Base-by-base conservation (phyloP, 1,140 invertebrate species). In the Pachyrhynchus sulphureomaculatus region DNA sequence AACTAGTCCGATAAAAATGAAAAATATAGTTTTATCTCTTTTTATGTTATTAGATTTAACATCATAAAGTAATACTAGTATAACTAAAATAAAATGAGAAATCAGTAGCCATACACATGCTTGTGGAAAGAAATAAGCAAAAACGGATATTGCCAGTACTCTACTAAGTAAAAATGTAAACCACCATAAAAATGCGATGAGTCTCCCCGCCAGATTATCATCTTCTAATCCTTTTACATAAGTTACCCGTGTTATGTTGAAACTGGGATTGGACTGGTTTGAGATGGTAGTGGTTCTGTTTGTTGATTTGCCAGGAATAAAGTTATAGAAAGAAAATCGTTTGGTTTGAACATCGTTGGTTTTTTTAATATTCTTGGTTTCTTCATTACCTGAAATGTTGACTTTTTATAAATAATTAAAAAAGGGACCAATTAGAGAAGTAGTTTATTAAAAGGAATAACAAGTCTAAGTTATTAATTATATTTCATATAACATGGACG, bases 131-230 rank as follows among this genome's bases (percentile, higher is more conserved):
- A 88, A 88, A 60, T 85, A 81, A n/a, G 83, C 85, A 68, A 88
- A 88, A 0, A 83, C 79, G 6, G 83, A 80, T 26, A 89, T 81
- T n/a, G 87, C 80, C 10, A 89, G 76, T 72, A 89, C 77, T 29
- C 88, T 79, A 12, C 84, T 80, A 3, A 84, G 67, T 21, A 90
- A 83, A 66, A 88, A 90, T 15, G 83, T 76, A 39, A 87, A 86
- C 88, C 88, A 90, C 69, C 86, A 88, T 10, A 86, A 73, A 67
- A 86, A 88, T 9, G 86, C 78, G 8, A 89, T 74, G 5, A 85
- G 75, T 58, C 82, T 83, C 8, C 85, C 86, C 0, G 85, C 78
- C 2, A 83, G 78, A 68, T 90, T 87, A 66, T 89, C 87, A 65
- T 88, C 71, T 6, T 69, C 69, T 24, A 76, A 36, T n/a, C 67